phyloP scores from a whole-genome alignment of 1,140 invertebrate genomes.

The Aphis gossypii region DNA sequence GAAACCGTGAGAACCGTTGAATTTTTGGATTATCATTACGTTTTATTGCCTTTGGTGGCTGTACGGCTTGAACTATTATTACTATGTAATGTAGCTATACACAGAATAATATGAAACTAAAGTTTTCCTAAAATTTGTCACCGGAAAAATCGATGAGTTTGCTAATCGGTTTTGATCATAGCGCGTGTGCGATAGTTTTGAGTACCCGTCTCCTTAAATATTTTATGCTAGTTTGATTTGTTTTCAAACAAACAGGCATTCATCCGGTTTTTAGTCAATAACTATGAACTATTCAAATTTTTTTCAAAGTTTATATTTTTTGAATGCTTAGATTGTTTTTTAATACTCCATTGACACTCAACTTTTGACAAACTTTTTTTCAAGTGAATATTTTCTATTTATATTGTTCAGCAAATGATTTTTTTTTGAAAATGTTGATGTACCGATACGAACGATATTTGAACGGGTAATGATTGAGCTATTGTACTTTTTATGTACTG shows the following conservation, averaged over 20 bases:
- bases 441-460: too few species aligned
- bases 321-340: neutral
- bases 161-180: neutral
- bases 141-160: neutral
- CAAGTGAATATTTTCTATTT: neutral
- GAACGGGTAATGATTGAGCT: neutral
- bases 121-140: neutral
- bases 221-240: neutral
- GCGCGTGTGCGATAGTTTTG: neutral
- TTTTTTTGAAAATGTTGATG: neutral
- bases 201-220: neutral
- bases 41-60: neutral
- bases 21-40: conserved; percentile 11
- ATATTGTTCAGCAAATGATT: neutral
- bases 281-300: neutral
- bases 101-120: neutral
- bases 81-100: neutral
- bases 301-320: neutral
- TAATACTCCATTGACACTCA: neutral
- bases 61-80: too few species aligned
- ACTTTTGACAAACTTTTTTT: neutral
- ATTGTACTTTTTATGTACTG: neutral
- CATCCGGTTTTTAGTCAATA: neutral
- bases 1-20: neutral
- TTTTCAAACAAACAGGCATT: too few species aligned